Percentiles rank a stretch among this genome's conserved stretches.
These are phyloP conservation scores for Meloidogyne hapla DNA, from an alignment of 1,140 invertebrate genomes.

Conservation along the genomic window DNA sequence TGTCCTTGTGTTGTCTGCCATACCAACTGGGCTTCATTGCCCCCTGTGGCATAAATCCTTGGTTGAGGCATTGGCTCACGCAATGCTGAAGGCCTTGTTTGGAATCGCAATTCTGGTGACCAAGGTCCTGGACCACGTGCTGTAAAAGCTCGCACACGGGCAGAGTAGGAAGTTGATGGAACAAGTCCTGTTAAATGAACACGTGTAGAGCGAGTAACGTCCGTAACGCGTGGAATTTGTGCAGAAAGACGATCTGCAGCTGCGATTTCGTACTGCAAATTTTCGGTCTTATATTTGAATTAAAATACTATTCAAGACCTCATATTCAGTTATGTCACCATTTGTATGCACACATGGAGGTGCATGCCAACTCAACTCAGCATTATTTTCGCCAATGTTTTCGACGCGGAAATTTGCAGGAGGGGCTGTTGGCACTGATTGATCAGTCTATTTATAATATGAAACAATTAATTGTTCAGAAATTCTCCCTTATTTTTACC, in stretches of 20 bases:
- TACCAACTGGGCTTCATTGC: conserved; percentile 57
- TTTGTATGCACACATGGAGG: conserved; percentile 62
- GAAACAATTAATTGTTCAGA: not conserved
- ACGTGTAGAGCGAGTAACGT: conserved; percentile 55
- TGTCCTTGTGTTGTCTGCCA: conserved; percentile 57
- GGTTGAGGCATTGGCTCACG: conserved; percentile 30
- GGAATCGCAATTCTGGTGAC: conserved; percentile 57
- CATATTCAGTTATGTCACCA: conserved; percentile 62
- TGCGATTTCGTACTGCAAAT: conserved; percentile 52
- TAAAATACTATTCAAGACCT: conserved; percentile 23
- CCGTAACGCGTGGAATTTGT: conserved; percentile 46
- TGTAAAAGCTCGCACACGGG: conserved; percentile 60
- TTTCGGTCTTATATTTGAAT: no score
- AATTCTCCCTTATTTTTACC: not conserved
- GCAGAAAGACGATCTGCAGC: conserved; percentile 48
- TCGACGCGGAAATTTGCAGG: conserved; percentile 58
- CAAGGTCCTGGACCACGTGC: conserved; percentile 58
- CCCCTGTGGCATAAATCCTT: conserved; percentile 56
- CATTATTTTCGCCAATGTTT: conserved; percentile 41
- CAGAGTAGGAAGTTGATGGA: conserved; percentile 52
- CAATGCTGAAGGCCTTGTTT: conserved; percentile 44
- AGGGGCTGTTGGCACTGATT: conserved; percentile 55
- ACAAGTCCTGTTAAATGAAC: conserved; percentile 48
- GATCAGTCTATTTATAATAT: conserved; percentile 50
- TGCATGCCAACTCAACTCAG: conserved; percentile 60